Evolutionary conservation across 2,888 invertebrate species (phyloP).

Genomic region (Neocrepidodera transversa): DNA sequence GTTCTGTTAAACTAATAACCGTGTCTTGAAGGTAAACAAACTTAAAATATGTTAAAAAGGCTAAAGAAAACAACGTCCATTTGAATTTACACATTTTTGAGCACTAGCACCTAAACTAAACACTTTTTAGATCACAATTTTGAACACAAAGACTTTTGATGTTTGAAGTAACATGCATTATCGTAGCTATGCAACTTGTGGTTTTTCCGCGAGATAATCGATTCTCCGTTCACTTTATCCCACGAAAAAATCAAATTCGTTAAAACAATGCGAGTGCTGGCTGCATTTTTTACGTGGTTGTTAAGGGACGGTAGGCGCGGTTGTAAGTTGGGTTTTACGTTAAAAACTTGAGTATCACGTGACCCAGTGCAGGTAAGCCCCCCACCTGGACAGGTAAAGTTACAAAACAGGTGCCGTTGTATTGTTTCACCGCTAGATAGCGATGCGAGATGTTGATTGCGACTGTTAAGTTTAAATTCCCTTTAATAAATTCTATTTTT

Average conservation of each 20-base stretch:
- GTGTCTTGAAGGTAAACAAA: conserved; percentile 29
- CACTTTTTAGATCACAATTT: conserved; percentile 36
- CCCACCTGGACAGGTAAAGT: conserved; percentile 54
- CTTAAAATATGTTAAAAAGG: conserved; percentile 12
- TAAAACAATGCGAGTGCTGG: conserved; percentile 16
- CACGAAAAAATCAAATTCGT: background rate
- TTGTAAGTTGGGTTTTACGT: conserved; percentile 55
- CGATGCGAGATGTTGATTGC: conserved; percentile 27
- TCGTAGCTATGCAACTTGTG: conserved; percentile 13
- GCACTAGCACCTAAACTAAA: conserved; percentile 21
- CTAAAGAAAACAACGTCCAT: conserved; percentile 31
- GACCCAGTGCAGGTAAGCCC: conserved; percentile 52
- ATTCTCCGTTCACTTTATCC: background rate
- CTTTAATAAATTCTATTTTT: conserved; percentile 3
- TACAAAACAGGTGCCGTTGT: conserved; percentile 52
- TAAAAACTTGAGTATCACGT: conserved; percentile 56
- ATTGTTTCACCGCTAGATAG: conserved; percentile 35
- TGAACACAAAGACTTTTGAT: conserved; percentile 32
- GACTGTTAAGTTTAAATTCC: conserved; percentile 30
- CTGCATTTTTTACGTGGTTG: conserved; percentile 42
- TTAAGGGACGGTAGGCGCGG: conserved; percentile 55
- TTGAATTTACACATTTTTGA: conserved; percentile 19
- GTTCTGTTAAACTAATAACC: conserved; percentile 60
- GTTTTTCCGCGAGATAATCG: conserved; percentile 4
- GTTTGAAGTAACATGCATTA: conserved; percentile 37